Evolutionary conservation across 2,113 vertebrate genomes (phyloP).

Genomic region (Tachysurus vachellii): DNA sequence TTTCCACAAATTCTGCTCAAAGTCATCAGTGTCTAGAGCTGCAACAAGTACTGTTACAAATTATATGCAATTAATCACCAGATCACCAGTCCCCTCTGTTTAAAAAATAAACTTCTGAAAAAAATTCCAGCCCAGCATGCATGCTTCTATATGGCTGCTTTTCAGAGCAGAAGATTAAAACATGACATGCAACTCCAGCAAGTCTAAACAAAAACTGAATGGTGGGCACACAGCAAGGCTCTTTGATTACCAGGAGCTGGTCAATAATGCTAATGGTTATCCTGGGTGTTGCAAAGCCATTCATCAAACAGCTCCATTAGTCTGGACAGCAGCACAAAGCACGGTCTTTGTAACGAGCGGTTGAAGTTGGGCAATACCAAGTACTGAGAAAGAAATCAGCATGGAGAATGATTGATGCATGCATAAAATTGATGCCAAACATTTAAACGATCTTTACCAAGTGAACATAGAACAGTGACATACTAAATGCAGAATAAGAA

Average conservation of each 20-base stretch:
- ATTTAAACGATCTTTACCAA: not conserved
- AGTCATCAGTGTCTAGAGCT: constrained; percentile 48
- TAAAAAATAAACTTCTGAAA: constrained; percentile 9
- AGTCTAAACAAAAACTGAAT: constrained; percentile 47
- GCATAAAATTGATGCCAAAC: constrained; percentile 13
- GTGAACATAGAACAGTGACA: not conserved
- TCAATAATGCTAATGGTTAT: constrained; percentile 63
- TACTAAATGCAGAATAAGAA: not conserved
- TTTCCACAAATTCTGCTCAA: constrained; percentile 55
- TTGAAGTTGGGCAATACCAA: constrained; percentile 6
- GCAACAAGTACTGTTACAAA: constrained; percentile 16
- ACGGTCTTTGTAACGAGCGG: not conserved
- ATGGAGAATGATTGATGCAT: constrained; percentile 16
- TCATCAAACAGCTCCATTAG: constrained; percentile 52
- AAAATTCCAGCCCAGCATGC: constrained; percentile 15
- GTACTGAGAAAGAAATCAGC: not conserved
- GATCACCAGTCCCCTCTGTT: not conserved
- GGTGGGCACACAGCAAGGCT: constrained; percentile 22
- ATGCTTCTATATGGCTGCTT: not conserved
- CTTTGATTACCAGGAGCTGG: constrained; percentile 53
- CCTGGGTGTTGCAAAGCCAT: constrained; percentile 50
- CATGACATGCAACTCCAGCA: constrained; percentile 29
- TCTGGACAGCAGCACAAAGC: constrained; percentile 53
- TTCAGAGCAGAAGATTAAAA: constrained; percentile 35
- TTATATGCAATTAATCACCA: constrained; percentile 33